Conservation (phyloP, 2,888 invertebrate genomes). For the Choristoneura rosaceana region DNA sequence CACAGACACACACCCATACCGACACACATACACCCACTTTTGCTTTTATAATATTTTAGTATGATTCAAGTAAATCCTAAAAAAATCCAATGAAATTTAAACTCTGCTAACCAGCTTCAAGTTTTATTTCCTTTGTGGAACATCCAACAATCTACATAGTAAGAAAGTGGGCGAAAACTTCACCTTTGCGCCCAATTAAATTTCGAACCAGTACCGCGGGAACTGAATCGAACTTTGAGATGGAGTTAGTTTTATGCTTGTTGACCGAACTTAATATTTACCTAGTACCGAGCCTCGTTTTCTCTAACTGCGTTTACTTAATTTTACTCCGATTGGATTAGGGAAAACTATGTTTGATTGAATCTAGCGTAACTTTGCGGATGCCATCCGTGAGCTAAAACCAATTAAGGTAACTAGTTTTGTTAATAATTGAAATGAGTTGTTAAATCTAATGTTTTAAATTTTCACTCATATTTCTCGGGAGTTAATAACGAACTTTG, state of each 20-base stretch:
- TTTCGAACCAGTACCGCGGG: slow-evolving; percentile 13
- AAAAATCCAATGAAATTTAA: not conserved
- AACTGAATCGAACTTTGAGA: slow-evolving; percentile 38
- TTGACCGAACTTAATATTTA: slow-evolving; percentile 28
- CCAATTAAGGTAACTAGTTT: too few relatives aligned
- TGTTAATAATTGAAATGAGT: too few relatives aligned
- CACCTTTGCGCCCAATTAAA: slow-evolving; percentile 37
- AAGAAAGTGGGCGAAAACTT: slow-evolving; percentile 39
- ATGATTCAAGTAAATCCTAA: too few relatives aligned
- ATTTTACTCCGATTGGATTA: not conserved
- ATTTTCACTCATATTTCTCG: too few relatives aligned
- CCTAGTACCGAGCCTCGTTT: not conserved
- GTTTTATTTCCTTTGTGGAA: not conserved
- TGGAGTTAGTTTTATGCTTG: slow-evolving; percentile 39
- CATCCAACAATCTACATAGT: slow-evolving; percentile 29
- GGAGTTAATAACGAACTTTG: too few relatives aligned
- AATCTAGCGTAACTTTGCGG: not conserved
- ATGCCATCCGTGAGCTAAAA: too few relatives aligned
- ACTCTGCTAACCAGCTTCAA: not conserved
- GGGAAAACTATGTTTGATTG: not conserved
- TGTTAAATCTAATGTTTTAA: too few relatives aligned
- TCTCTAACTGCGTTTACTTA: not conserved
- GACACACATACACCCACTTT: too few relatives aligned
- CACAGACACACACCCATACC: too few relatives aligned
- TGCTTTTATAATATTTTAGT: too few relatives aligned